These are phyloP conservation scores for Dasysyrphus albostriatus DNA, from an alignment of 2,888 invertebrate species.

Conservation along the genomic window DNA sequence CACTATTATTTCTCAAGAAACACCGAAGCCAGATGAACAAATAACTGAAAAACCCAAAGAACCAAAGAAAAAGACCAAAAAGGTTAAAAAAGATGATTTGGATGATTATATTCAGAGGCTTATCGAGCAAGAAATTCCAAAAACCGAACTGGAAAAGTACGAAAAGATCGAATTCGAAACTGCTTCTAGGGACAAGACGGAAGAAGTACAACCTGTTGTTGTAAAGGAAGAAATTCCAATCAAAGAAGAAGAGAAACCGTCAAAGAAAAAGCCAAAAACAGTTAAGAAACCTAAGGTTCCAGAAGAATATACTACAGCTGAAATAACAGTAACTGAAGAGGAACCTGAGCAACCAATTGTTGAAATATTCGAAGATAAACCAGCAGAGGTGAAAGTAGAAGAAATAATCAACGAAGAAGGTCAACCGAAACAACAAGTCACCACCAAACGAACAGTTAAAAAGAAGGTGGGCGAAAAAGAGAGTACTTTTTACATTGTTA, in stretches of 20 bases:
- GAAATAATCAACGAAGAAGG: conserved; percentile 79
- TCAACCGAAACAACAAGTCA: conserved; percentile 80
- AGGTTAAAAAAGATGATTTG: conserved; percentile 80
- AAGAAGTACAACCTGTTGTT: conserved; percentile 68
- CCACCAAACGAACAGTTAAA: conserved; percentile 80
- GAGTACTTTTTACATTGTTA: conserved; percentile 79
- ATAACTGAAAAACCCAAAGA: conserved; percentile 80
- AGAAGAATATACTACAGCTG: conserved; percentile 76
- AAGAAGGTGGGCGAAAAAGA: conserved; percentile 80
- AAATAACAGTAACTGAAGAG: conserved; percentile 78
- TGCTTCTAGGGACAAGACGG: conserved; percentile 77
- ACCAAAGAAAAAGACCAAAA: conserved; percentile 81
- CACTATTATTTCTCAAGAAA: conserved; percentile 78
- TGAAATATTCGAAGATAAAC: conserved; percentile 79
- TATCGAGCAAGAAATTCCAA: conserved; percentile 80
- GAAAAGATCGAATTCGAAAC: conserved; percentile 83
- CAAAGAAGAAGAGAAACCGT: conserved; percentile 79
- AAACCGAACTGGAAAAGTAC: conserved; percentile 82
- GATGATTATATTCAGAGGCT: conserved; percentile 80
- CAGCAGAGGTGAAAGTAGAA: conserved; percentile 78
- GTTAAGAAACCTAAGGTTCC: conserved; percentile 68
- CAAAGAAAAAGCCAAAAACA: conserved; percentile 78
- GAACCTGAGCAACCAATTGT: conserved; percentile 77
- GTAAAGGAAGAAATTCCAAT: conserved; percentile 78
- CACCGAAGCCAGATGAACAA: conserved; percentile 79